These are phyloP conservation scores for Enteromius paludinosus DNA, from an alignment of 2,797 vertebrate species.

Conservation along the genomic window DNA sequence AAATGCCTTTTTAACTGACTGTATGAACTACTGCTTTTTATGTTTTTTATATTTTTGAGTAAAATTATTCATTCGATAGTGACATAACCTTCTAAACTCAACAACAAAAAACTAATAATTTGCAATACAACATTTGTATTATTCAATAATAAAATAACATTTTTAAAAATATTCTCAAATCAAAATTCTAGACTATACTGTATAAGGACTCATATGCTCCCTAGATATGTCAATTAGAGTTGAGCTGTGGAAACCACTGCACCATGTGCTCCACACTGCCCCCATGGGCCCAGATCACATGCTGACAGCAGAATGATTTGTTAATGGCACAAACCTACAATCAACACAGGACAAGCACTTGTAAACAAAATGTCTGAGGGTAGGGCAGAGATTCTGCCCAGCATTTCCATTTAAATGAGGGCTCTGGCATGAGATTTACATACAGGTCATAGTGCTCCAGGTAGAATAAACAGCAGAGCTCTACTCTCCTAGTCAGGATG, in stretches of 20 bases:
- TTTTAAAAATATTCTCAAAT: not conserved
- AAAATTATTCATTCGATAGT: not conserved
- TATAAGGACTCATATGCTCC: not conserved
- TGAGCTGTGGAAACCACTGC: slow-evolving; percentile 1
- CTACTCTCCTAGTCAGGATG: slow-evolving; percentile 31
- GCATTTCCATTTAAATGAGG: slow-evolving; percentile 43
- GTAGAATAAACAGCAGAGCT: slow-evolving; percentile 5
- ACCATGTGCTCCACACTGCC: slow-evolving; percentile 28
- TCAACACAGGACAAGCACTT: not conserved
- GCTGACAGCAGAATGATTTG: slow-evolving; percentile 17
- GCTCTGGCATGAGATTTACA: slow-evolving; percentile 31
- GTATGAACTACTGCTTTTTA: not conserved
- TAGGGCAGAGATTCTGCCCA: slow-evolving; percentile 5
- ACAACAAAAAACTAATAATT: not conserved
- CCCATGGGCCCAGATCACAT: slow-evolving; percentile 1
- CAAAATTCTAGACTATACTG: not conserved
- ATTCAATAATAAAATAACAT: not conserved
- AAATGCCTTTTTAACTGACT: not conserved
- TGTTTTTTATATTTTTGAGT: not conserved
- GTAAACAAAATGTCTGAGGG: slow-evolving; percentile 41
- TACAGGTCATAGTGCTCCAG: not conserved
- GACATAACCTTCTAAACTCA: not conserved
- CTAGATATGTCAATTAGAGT: not conserved
- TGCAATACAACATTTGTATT: not conserved
- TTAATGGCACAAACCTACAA: slow-evolving; percentile 20